Evolutionary conservation across 2,797 vertebrate genomes (phyloP).

Genomic region (Brachyrhaphis roseni): DNA sequence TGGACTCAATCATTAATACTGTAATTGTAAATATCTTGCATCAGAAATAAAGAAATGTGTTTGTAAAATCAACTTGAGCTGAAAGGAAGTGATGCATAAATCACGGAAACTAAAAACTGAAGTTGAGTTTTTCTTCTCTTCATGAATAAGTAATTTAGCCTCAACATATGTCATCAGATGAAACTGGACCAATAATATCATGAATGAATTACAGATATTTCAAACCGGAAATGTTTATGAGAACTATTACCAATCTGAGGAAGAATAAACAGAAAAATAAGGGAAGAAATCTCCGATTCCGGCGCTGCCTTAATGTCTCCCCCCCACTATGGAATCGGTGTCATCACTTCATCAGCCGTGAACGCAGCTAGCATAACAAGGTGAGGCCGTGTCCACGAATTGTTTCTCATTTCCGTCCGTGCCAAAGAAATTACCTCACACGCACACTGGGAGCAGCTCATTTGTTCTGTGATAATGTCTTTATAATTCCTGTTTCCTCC

Average conservation of each 20-base stretch:
- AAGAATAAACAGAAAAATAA: neutral
- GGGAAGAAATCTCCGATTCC: neutral
- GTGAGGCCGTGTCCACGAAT: constrained; percentile 25
- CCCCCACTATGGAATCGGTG: neutral
- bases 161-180: neutral
- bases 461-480: constrained; percentile 29
- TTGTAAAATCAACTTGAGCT: neutral
- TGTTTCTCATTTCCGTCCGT: constrained; percentile 35
- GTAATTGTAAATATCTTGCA: neutral
- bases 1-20: neutral
- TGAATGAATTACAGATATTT: neutral
- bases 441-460: constrained; percentile 1
- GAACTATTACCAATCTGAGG: neutral
- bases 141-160: neutral
- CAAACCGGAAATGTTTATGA: neutral
- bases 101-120: neutral
- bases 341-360: constrained; percentile 23
- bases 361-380: constrained; percentile 17
- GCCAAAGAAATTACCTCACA: constrained; percentile 29
- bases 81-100: neutral
- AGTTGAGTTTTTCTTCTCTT: neutral
- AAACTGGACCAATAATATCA: neutral
- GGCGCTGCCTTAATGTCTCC: neutral
- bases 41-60: too few species aligned
- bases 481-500: constrained; percentile 5